Evolutionary conservation across 2,113 vertebrate genomes (phyloP).

Genomic region (Aleadryas rufinucha): DNA sequence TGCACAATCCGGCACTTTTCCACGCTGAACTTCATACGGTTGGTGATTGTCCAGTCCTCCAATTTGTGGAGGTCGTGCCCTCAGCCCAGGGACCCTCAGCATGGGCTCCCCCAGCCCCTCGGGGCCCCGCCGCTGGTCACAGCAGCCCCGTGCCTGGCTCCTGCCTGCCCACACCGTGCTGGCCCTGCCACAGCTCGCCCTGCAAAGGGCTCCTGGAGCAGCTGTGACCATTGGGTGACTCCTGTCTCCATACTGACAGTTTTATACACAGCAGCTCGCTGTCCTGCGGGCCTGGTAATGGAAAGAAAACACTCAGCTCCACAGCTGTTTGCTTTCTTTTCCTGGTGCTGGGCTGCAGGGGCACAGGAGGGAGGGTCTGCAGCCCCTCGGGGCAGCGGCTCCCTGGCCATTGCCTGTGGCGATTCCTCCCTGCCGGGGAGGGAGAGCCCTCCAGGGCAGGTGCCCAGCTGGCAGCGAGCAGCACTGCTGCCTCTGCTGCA

Average conservation of each 20-base stretch:
- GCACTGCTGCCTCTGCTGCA: neutral
- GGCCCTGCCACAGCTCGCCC: no score
- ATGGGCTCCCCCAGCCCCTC: neutral
- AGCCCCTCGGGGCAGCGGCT: neutral
- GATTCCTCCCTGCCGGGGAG: neutral
- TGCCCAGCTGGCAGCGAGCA: neutral
- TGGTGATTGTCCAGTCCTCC: no score
- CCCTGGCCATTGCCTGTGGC: fast-evolving
- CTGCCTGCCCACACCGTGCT: neutral
- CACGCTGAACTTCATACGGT: no score
- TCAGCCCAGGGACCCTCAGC: neutral
- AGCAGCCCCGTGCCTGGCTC: neutral
- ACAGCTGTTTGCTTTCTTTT: neutral
- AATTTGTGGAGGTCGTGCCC: neutral
- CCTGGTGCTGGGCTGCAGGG: neutral
- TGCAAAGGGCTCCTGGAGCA: neutral
- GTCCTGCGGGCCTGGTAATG: neutral
- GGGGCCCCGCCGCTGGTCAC: fast-evolving
- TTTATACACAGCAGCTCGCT: neutral
- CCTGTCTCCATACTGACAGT: neutral
- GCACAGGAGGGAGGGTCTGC: neutral
- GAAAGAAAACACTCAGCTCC: neutral
- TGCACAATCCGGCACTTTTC: neutral
- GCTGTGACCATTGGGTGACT: neutral
- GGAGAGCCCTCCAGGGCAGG: no score